These are phyloP conservation scores for Mimachlamys varia DNA, from an alignment of 2,888 invertebrate genomes.

Conservation along the genomic window DNA sequence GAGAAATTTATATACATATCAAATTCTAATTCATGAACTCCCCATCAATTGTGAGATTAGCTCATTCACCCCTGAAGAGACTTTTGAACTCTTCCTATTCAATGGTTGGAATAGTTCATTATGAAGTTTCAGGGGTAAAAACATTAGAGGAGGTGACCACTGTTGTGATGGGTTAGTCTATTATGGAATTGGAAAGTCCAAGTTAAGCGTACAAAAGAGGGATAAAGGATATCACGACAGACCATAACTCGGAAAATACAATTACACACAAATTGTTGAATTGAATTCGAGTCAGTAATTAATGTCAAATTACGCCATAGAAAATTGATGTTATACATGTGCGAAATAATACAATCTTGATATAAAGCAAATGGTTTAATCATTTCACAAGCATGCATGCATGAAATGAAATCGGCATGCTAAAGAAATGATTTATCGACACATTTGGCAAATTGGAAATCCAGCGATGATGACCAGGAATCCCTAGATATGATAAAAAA, in stretches of 20 bases:
- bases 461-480: constrained; percentile 31
- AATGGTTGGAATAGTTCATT: too few species aligned
- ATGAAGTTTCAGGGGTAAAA: too few species aligned
- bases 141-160: neutral
- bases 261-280: constrained; percentile 29
- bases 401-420: constrained; percentile 28
- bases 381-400: constrained; percentile 36
- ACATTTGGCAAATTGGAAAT: constrained; percentile 36
- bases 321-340: constrained; percentile 34
- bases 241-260: constrained; percentile 12
- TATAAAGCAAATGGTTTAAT: constrained; percentile 36
- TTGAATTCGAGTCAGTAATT: constrained; percentile 25
- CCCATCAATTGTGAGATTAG: neutral
- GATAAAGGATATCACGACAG: neutral
- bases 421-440: constrained; percentile 31
- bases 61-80: too few species aligned
- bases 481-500: constrained; percentile 23
- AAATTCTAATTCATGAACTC: neutral
- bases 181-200: neutral
- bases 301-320: constrained; percentile 21
- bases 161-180: neutral
- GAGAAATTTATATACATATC: neutral
- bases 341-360: constrained; percentile 16
- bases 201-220: neutral
- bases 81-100: too few species aligned